Conservation (phyloP, 2,888 invertebrate species). For the Ligdia adustata region DNA sequence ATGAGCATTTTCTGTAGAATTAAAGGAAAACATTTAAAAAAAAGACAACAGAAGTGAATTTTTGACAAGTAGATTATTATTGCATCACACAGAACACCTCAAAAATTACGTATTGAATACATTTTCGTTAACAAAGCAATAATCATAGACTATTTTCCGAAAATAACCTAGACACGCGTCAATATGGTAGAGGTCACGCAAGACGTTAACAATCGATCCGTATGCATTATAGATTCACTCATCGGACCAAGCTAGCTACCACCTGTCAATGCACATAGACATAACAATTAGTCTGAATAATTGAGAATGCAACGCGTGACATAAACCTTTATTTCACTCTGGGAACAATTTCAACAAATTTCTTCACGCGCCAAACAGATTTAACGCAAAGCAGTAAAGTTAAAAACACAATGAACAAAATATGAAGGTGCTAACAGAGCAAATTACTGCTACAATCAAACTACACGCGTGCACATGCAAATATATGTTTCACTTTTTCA, state of each 20-base stretch:
- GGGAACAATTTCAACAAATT: neutral
- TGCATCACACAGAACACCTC: no score
- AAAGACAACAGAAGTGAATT: no score
- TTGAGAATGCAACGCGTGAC: neutral
- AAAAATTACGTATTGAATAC: no score
- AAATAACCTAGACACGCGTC: slow-evolving; percentile 10
- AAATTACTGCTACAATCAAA: slow-evolving; percentile 22
- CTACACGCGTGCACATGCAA: slow-evolving; percentile 36
- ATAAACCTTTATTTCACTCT: slow-evolving; percentile 1
- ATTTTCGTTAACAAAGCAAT: no score
- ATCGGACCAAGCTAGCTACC: slow-evolving; percentile 22
- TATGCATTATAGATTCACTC: slow-evolving; percentile 36
- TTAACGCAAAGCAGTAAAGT: slow-evolving; percentile 12
- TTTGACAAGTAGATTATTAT: no score
- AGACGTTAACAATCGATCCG: slow-evolving; percentile 32
- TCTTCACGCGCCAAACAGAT: slow-evolving; percentile 2
- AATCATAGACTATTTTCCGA: slow-evolving; percentile 12
- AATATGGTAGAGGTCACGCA: slow-evolving; percentile 15
- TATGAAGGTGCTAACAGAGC: slow-evolving; percentile 15
- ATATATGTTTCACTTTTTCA: slow-evolving; percentile 34
- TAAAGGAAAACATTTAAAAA: no score
- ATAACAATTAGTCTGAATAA: slow-evolving; percentile 20
- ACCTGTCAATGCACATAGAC: slow-evolving; percentile 29
- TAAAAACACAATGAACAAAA: slow-evolving; percentile 16
- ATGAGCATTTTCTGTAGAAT: no score